These are phyloP conservation scores for Leptodactylus fuscus DNA, from an alignment of 2,113 vertebrate genomes.

Conservation along the genomic window DNA sequence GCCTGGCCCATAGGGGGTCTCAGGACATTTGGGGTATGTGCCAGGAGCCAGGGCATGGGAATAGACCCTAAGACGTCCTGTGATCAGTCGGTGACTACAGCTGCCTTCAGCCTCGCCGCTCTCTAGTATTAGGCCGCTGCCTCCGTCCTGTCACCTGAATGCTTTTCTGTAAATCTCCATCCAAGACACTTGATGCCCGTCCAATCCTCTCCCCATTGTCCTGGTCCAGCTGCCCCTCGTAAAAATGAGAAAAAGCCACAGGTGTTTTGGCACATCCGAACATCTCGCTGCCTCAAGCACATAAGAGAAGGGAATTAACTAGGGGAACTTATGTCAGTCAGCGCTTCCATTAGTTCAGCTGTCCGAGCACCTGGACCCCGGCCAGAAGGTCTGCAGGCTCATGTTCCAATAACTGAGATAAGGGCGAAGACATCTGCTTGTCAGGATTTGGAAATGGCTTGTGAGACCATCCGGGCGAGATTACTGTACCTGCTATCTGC, in stretches of 20 bases:
- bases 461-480: not conserved
- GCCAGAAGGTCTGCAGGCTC: constrained; percentile 31
- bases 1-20: not conserved
- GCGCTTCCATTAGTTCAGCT: constrained; percentile 41
- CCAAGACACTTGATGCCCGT: constrained; percentile 22
- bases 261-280: constrained; percentile 53
- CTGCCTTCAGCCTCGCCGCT: not conserved
- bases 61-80: no score
- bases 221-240: constrained; percentile 31
- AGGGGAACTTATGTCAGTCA: constrained; percentile 50
- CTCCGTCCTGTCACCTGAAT: constrained; percentile 31
- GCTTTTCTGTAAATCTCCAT: not conserved
- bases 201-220: constrained; percentile 36
- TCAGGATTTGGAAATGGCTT: constrained; percentile 33
- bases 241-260: constrained; percentile 39
- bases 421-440: constrained; percentile 55
- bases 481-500: not conserved
- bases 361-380: constrained; percentile 20
- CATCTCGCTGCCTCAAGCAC: constrained; percentile 14
- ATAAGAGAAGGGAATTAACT: constrained; percentile 48
- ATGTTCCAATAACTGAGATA: constrained; percentile 44
- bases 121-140: not conserved
- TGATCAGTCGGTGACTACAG: not conserved
- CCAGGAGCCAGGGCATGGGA: no score
- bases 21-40: not conserved